These are phyloP conservation scores for honey bee (Apis mellifera) DNA, from an alignment of 1,140 invertebrate genomes.

Conservation along the genomic window DNA sequence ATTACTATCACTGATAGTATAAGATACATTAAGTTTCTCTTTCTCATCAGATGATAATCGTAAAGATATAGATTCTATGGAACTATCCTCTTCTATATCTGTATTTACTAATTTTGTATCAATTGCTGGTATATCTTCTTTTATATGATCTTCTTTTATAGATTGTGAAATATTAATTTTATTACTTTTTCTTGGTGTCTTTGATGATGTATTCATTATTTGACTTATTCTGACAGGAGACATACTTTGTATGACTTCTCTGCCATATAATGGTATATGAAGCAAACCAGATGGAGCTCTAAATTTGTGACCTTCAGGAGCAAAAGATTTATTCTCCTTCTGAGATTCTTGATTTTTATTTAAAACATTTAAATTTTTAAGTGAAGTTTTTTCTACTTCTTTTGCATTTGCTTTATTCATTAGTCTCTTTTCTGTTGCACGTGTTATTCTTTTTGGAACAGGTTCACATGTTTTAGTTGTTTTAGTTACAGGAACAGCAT, in stretches of 20 bases:
- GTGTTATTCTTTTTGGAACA: conserved; percentile 66
- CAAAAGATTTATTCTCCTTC: conserved; percentile 56
- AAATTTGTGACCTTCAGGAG: conserved; percentile 65
- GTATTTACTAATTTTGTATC: background rate
- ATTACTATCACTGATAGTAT: background rate
- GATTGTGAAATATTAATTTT: background rate
- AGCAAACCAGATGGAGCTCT: conserved; percentile 58
- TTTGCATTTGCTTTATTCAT: conserved; percentile 57
- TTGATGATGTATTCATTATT: background rate
- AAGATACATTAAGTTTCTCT: background rate
- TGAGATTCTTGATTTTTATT: background rate
- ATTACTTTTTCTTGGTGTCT: background rate
- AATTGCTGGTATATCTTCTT: no score
- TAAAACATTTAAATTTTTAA: background rate
- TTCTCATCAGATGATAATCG: background rate
- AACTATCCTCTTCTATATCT: background rate
- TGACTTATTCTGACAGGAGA: conserved; percentile 14
- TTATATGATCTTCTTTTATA: background rate
- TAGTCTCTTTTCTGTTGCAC: conserved; percentile 72
- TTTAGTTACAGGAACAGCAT: conserved; percentile 4
- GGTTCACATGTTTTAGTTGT: background rate
- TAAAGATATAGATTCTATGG: background rate
- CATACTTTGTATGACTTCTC: conserved; percentile 33
- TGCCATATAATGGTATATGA: conserved; percentile 63
- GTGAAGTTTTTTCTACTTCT: conserved; percentile 16